Evolutionary conservation across 64 coral and sea anemone species (phyloP).

Genomic region (Porites lutea): DNA sequence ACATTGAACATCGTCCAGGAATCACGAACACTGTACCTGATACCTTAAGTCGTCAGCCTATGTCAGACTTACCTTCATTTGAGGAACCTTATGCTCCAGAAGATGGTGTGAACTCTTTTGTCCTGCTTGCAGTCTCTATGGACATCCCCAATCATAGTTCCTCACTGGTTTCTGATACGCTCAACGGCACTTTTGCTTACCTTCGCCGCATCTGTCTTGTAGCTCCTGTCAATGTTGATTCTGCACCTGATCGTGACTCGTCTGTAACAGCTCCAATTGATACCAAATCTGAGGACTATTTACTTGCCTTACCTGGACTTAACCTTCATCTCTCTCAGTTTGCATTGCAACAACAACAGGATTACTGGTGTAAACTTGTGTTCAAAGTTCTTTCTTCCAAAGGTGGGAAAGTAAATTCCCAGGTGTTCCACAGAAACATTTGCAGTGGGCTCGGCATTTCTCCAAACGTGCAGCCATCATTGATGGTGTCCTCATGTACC

Average conservation of each 20-base stretch:
- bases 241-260: not conserved
- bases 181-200: not conserved
- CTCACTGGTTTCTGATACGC: not conserved
- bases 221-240: not conserved
- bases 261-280: no score
- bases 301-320: not conserved
- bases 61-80: not conserved
- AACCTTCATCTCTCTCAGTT: not conserved
- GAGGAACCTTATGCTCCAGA: not conserved
- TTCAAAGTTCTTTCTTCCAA: not conserved
- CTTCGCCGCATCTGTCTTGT: not conserved
- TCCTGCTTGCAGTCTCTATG: not conserved
- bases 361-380: not conserved
- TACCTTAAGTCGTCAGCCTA: not conserved
- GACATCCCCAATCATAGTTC: constrained; percentile 16
- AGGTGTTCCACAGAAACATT: constrained; percentile 16
- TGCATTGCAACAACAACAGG: constrained; percentile 2
- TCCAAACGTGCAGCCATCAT: constrained; percentile 16
- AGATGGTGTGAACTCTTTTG: not conserved
- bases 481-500: constrained; percentile 28
- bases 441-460: constrained; percentile 30
- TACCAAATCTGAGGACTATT: no score
- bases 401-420: not conserved
- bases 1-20: no score
- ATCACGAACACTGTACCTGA: not conserved